Percentiles rank a stretch among this genome's conserved stretches.
Evolutionary conservation across 2,797 vertebrate genomes (phyloP).

Genomic region (Pseudomugil gertrudae): DNA sequence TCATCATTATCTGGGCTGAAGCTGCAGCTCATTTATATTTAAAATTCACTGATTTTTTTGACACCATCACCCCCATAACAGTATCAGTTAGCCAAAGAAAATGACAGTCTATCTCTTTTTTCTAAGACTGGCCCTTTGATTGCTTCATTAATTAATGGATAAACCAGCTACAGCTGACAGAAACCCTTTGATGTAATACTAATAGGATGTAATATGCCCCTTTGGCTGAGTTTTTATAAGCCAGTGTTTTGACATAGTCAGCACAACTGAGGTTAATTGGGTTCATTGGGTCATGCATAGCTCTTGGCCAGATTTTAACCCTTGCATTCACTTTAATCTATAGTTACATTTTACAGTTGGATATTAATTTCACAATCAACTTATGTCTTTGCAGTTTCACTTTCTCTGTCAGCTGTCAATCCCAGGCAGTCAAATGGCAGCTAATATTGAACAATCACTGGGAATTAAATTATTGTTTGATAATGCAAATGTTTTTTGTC

Average conservation of each 20-base stretch:
- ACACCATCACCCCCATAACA: slow-evolving; percentile 23
- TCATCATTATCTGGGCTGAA: slow-evolving; percentile 41
- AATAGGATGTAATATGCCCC: slow-evolving; percentile 47
- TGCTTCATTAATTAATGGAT: slow-evolving; percentile 52
- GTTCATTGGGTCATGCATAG: slow-evolving; percentile 24
- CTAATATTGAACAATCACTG: slow-evolving; percentile 27
- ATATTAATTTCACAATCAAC: neutral
- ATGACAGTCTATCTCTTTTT: slow-evolving; percentile 43
- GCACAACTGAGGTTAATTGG: slow-evolving; percentile 39
- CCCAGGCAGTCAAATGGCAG: slow-evolving; percentile 31
- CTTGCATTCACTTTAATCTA: slow-evolving; percentile 2
- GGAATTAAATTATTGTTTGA: slow-evolving; percentile 29
- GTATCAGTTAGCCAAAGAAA: slow-evolving; percentile 43
- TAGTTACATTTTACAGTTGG: slow-evolving; percentile 1
- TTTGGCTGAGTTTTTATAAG: slow-evolving; percentile 49
- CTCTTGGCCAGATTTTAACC: slow-evolving; percentile 15
- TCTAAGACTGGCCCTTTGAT: slow-evolving; percentile 29
- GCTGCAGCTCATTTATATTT: slow-evolving; percentile 34
- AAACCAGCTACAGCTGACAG: slow-evolving; percentile 46
- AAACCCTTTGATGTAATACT: slow-evolving; percentile 50
- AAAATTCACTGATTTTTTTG: slow-evolving; percentile 30
- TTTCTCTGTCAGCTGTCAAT: slow-evolving; percentile 43
- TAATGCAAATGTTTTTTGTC: slow-evolving; percentile 21
- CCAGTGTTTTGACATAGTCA: slow-evolving; percentile 47
- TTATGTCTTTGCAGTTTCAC: neutral